phyloP scores from a whole-genome alignment of 2,888 invertebrate genomes.

The Andrena bucephala region DNA sequence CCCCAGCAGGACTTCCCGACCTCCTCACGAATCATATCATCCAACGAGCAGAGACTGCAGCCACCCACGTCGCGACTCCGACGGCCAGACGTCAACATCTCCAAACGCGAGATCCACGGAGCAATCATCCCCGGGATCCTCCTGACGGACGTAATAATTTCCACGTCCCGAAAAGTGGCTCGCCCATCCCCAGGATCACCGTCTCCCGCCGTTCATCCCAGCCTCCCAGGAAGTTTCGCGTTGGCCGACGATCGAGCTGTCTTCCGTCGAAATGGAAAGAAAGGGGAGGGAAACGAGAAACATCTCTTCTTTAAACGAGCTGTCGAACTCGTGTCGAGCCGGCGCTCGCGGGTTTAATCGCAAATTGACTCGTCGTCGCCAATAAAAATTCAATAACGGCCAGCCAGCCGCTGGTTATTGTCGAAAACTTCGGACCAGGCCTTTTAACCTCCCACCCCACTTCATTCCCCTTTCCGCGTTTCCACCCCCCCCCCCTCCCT shows the following conservation, averaged over 20 bases:
- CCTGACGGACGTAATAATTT: constrained; percentile 45
- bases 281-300: constrained; percentile 29
- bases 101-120: neutral
- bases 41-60: neutral
- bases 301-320: constrained; percentile 68
- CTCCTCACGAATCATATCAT: too few species aligned
- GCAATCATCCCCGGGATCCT: neutral
- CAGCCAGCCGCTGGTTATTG: constrained; percentile 75
- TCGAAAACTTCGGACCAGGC: constrained; percentile 74
- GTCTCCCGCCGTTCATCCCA: neutral
- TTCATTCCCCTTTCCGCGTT: constrained; percentile 5
- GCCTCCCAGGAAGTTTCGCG: constrained; percentile 22
- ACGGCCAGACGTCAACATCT: neutral
- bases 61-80: neutral
- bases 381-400: constrained; percentile 82
- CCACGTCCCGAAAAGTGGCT: neutral
- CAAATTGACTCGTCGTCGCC: constrained; percentile 79
- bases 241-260: constrained; percentile 17
- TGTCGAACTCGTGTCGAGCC: constrained; percentile 72
- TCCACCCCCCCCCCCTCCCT: neutral
- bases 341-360: constrained; percentile 67
- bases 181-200: constrained; percentile 1
- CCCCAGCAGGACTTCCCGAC: too few species aligned
- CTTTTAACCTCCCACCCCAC: constrained; percentile 50
- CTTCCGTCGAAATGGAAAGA: constrained; percentile 8